These are phyloP conservation scores for Phallusia fumigata DNA, from an alignment of 23 tunicate species.

Conservation along the genomic window DNA sequence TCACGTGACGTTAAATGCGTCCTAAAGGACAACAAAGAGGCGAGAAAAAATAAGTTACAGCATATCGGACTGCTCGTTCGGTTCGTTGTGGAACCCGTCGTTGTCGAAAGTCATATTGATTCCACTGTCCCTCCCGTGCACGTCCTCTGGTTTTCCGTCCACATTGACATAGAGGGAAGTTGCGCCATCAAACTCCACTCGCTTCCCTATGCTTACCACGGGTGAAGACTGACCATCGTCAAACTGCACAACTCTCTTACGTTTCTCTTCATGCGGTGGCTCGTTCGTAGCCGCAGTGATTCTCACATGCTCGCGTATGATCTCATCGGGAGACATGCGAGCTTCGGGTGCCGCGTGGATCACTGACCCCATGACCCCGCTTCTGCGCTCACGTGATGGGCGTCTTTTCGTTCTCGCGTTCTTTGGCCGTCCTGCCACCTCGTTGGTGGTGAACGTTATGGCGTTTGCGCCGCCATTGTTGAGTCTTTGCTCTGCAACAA, in stretches of 20 bases:
- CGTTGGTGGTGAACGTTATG: neutral
- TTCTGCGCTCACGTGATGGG: constrained; percentile 6
- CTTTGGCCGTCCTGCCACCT: neutral
- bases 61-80: constrained; percentile 5
- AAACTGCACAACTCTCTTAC: neutral
- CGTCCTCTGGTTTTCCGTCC: neutral
- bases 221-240: too few relatives aligned
- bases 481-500: too few relatives aligned
- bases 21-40: too few relatives aligned
- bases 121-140: constrained; percentile 52
- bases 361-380: constrained; percentile 9
- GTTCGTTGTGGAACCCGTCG: constrained; percentile 7
- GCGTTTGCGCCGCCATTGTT: neutral
- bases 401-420: neutral
- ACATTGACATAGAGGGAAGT: neutral
- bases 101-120: constrained; percentile 32
- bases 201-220: too few relatives aligned
- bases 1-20: too few relatives aligned
- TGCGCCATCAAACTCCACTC: neutral
- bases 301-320: neutral
- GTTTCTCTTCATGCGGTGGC: neutral
- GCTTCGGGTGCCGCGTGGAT: neutral
- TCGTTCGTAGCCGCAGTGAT: neutral
- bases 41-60: neutral
- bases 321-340: neutral